Conservation (phyloP, 2,888 invertebrate species). For the Hoplodrina ambigua region DNA sequence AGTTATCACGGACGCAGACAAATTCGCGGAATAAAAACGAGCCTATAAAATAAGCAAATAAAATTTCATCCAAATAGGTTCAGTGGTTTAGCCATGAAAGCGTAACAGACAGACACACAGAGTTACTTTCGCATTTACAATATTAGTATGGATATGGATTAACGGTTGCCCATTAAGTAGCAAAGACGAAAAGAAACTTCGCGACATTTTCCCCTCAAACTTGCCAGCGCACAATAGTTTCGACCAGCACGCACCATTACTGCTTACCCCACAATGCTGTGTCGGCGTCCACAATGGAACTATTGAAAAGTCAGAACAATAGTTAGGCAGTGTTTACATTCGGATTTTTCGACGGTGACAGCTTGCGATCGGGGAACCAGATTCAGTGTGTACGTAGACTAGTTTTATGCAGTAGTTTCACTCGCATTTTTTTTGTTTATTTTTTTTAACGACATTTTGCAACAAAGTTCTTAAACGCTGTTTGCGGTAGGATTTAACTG, state of each 20-base stretch:
- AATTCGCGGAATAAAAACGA: too few species aligned
- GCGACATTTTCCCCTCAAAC: slow-evolving; percentile 51
- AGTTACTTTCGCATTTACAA: too few species aligned
- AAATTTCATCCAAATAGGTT: too few species aligned
- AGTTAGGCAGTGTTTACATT: slow-evolving; percentile 79
- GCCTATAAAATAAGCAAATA: too few species aligned
- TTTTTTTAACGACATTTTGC: too few species aligned
- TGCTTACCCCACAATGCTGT: slow-evolving; percentile 60
- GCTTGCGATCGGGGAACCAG: slow-evolving; percentile 67
- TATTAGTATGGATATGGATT: slow-evolving; percentile 10
- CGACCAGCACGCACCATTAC: slow-evolving; percentile 71
- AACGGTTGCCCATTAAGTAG: slow-evolving; percentile 46
- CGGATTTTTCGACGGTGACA: slow-evolving; percentile 70
- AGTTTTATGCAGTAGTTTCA: not conserved
- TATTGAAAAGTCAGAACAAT: slow-evolving; percentile 82
- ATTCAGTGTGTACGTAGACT: slow-evolving; percentile 9
- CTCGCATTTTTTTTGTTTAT: too few species aligned
- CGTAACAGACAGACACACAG: too few species aligned
- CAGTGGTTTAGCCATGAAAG: too few species aligned
- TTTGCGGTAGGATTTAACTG: too few species aligned
- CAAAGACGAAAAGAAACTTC: slow-evolving; percentile 50
- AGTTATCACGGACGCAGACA: too few species aligned
- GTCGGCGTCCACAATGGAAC: slow-evolving; percentile 66
- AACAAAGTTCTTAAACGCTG: too few species aligned
- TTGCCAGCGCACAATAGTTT: slow-evolving; percentile 70